These are phyloP conservation scores for Progne subis DNA, from an alignment of 2,113 vertebrate species.

Conservation along the genomic window DNA sequence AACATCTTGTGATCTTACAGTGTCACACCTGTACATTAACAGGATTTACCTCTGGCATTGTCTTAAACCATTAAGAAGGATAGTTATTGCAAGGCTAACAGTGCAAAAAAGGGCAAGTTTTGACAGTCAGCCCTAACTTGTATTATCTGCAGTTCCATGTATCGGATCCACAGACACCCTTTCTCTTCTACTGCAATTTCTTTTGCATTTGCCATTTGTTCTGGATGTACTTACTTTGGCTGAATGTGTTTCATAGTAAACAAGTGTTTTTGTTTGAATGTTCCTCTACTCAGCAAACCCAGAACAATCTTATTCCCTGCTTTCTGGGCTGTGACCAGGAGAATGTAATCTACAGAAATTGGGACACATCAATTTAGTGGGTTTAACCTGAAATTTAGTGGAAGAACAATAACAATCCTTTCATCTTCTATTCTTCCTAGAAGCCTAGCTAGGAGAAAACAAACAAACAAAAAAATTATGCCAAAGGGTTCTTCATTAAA, in stretches of 20 bases:
- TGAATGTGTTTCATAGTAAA: background rate
- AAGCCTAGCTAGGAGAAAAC: background rate
- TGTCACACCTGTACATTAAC: background rate
- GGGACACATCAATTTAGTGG: background rate
- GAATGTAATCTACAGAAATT: background rate
- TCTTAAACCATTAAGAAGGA: background rate
- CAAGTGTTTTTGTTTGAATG: background rate
- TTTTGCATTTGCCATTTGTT: background rate
- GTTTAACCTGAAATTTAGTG: background rate
- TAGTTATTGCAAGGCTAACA: background rate
- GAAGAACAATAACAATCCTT: background rate
- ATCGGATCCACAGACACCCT: accelerated
- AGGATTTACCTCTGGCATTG: background rate
- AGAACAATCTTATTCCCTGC: background rate
- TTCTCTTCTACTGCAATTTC: background rate
- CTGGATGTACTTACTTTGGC: background rate
- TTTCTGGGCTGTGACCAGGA: background rate
- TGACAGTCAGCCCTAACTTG: accelerated
- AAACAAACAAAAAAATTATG: background rate
- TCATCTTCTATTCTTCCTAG: background rate
- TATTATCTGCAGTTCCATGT: background rate
- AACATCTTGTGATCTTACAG: background rate
- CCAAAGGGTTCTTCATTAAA: background rate
- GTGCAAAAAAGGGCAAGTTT: background rate
- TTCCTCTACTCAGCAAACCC: background rate